Base-by-base conservation (phyloP, 2,888 invertebrate species). In the Hydraecia micacea region DNA sequence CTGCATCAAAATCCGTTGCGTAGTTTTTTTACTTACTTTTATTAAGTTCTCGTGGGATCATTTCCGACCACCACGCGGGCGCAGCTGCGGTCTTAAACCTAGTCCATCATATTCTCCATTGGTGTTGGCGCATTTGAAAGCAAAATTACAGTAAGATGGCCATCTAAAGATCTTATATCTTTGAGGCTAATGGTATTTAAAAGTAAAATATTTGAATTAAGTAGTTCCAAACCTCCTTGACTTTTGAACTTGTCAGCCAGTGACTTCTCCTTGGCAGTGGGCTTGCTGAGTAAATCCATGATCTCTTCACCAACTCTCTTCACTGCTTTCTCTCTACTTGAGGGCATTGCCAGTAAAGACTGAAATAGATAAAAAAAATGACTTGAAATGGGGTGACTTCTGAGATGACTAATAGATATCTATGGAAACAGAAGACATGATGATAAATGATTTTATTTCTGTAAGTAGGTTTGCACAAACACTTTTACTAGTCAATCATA, bases 251-350 rank as follows among this genome's bases (percentile, higher is more conserved):
- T 98, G 95, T 99, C 99, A 1, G 99, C 99, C n/a, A 99, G 96
- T 1, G 99, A 99, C 89, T 98, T 98, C 95, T 99, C 99, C 94
- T 99, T 99, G 1, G 99, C 99, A 0, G 99, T 99, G 15, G 99
- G 99, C 93, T 99, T 99, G 89, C 99, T 99, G 1, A 99, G 95
- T 28, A 99, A 96, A 91, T 99, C 99, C 90, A 99, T 97, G 77
- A 99, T 99, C 96, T 99, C 99, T 93, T 99, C 99, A 0, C 99
- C 99, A 0, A 99, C 98, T 95, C 99, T 98, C 94, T 99, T 99
- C 84, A 98, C 99, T 91, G 99, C 99, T 91, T 99, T 99, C 93
- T 99, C 99, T 91, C 99, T 97, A 28, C 99, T 99, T 0, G 99
- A 99, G 0, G 99, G 99, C 97, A 98, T 98, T n/a, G 98, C 98